These are phyloP conservation scores for Papilio protenor DNA, from an alignment of 2,888 invertebrate species.

Conservation along the genomic window DNA sequence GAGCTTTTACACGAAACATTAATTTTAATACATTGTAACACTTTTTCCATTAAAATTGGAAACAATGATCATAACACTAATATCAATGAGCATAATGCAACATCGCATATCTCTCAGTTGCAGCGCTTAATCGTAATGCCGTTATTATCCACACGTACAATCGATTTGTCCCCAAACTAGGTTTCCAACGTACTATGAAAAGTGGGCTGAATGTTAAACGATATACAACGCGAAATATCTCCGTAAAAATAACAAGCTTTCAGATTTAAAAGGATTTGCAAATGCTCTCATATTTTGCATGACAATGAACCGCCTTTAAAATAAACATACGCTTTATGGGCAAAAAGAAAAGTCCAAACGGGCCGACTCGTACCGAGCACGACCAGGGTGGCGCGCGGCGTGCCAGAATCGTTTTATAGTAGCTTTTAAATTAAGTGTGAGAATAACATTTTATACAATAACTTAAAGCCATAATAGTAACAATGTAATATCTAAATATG, in stretches of 20 bases:
- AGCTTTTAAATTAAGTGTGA: neutral
- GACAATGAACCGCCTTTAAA: conserved; percentile 36
- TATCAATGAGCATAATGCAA: neutral
- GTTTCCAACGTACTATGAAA: conserved; percentile 27
- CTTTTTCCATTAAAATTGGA: neutral
- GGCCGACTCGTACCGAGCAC: conserved; percentile 7
- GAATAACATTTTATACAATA: conserved; percentile 8
- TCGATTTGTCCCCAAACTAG: conserved; percentile 40
- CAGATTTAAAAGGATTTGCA: conserved; percentile 28
- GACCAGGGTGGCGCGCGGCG: neutral
- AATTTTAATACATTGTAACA: conserved; percentile 15
- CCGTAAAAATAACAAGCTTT: conserved; percentile 30
- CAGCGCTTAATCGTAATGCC: conserved; percentile 24
- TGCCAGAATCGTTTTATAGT: conserved; percentile 26
- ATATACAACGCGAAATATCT: conserved; percentile 24
- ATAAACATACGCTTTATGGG: conserved; percentile 35
- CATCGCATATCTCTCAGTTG: neutral
- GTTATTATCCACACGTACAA: conserved; percentile 33
- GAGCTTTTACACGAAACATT: conserved; percentile 37
- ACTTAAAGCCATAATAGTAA: conserved; percentile 1
- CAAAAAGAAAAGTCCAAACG: conserved; percentile 24
- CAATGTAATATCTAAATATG: neutral
- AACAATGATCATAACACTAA: neutral
- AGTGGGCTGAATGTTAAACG: conserved; percentile 22
- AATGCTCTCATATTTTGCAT: conserved; percentile 39